A percentile compares a stretch with the other conserved stretches of the same genome.
Evolutionary conservation across 2,797 vertebrate genomes (phyloP).

Genomic region (Mico argentatus): DNA sequence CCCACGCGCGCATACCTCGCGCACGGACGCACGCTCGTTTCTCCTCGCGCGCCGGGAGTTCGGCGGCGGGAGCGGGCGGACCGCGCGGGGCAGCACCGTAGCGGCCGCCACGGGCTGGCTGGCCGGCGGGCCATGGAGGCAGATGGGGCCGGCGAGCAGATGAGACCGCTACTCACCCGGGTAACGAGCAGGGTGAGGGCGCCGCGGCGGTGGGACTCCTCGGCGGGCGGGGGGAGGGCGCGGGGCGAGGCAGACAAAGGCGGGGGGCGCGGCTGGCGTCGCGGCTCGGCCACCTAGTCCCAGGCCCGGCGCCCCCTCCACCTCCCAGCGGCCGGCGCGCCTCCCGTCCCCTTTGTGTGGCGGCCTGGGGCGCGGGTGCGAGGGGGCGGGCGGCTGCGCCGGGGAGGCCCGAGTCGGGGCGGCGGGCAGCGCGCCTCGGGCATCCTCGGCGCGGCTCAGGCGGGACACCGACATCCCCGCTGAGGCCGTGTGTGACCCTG

Average conservation of each 20-base stretch:
- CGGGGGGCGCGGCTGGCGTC: constrained; percentile 3
- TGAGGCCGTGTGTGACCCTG: neutral
- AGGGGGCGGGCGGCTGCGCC: neutral
- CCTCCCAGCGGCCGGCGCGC: neutral
- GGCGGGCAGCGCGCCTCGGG: neutral
- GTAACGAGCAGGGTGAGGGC: constrained; percentile 77
- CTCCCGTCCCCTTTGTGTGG: constrained; percentile 54
- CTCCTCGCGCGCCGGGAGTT: neutral
- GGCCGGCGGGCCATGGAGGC: constrained; percentile 83
- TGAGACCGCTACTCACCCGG: constrained; percentile 87
- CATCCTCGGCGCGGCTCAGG: neutral
- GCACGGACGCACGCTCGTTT: constrained; percentile 22
- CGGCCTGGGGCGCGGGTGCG: constrained; percentile 18
- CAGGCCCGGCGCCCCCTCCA: neutral
- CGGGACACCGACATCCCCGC: neutral
- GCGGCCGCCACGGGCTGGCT: constrained; percentile 61
- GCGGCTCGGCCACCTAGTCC: neutral
- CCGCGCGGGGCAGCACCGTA: constrained; percentile 79
- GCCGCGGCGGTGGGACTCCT: constrained; percentile 41
- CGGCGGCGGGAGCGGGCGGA: constrained; percentile 77
- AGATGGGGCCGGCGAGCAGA: constrained; percentile 85
- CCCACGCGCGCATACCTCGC: neutral
- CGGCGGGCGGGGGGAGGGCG: neutral
- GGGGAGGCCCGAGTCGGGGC: constrained; percentile 22
- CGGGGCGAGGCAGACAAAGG: constrained; percentile 47